phyloP scores from a whole-genome alignment of 2,113 vertebrate species.

The Phoenicopterus ruber region DNA sequence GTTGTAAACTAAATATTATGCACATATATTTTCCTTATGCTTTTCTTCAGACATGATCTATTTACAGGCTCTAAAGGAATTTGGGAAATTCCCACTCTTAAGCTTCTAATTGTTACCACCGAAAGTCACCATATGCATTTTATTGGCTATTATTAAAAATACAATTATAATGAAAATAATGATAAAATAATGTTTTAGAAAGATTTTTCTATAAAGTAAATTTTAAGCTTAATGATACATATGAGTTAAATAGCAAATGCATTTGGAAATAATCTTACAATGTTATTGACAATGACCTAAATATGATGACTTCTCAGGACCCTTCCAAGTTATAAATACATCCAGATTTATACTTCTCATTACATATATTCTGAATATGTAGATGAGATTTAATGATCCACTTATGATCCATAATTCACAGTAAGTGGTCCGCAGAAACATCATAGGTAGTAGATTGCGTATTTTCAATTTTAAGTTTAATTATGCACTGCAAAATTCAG shows the following conservation, averaged over 20 bases:
- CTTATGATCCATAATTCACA: not conserved
- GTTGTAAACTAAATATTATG: not conserved
- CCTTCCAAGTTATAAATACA: not conserved
- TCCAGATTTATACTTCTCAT: not conserved
- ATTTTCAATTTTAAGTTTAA: conserved; percentile 24
- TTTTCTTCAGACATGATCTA: not conserved
- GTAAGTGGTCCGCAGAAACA: not conserved
- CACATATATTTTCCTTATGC: not conserved
- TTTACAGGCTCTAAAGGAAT: not conserved
- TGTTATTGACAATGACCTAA: not conserved
- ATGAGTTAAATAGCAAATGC: not conserved
- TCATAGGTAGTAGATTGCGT: not conserved
- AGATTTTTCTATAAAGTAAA: not conserved
- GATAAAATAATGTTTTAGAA: not conserved
- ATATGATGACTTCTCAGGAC: not conserved
- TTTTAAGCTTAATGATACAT: not conserved
- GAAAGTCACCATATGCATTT: not conserved
- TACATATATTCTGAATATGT: not conserved
- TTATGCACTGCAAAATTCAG: not conserved
- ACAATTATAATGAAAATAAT: not conserved
- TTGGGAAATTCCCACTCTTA: not conserved
- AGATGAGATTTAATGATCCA: not conserved
- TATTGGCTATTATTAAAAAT: not conserved
- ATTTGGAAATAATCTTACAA: not conserved
- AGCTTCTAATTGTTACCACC: not conserved